A percentile compares a stretch with the other conserved stretches of the same genome.
Conservation (phyloP, 2,113 vertebrate species). For the Clarias gariepinus region DNA sequence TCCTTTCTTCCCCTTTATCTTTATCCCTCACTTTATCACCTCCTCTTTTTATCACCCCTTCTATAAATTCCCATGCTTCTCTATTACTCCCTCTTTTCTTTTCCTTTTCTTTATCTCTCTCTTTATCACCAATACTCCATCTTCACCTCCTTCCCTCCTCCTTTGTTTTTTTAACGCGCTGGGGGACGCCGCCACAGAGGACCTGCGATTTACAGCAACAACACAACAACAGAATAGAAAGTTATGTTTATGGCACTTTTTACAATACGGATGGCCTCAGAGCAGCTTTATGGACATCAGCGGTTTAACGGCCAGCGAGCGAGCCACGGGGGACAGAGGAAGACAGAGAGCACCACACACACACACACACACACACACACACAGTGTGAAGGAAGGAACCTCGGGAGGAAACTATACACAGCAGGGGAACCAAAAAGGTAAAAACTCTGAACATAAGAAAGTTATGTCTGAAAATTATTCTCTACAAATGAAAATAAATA, state of each 20-base stretch:
- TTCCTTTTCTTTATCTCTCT: background rate
- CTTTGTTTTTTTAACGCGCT: background rate
- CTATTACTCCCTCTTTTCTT: background rate
- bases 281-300: conserved; percentile 26
- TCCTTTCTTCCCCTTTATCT: too few species aligned
- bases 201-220: conserved; percentile 8
- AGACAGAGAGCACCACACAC: background rate
- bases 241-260: conserved; percentile 29
- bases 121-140: background rate
- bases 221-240: conserved; percentile 13
- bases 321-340: background rate
- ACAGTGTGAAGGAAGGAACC: background rate
- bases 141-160: background rate
- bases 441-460: background rate
- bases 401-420: background rate
- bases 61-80: background rate
- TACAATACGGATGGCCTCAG: background rate
- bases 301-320: background rate
- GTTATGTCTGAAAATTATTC: background rate
- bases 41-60: background rate
- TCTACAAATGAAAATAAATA: background rate
- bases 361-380: too few species aligned
- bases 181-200: background rate
- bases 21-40: background rate
- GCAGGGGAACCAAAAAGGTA: background rate